Percentiles rank a stretch among this genome's conserved stretches.
These are phyloP conservation scores for Gasterosteus nipponicus DNA, from an alignment of 2,113 vertebrate species.

Conservation along the genomic window DNA sequence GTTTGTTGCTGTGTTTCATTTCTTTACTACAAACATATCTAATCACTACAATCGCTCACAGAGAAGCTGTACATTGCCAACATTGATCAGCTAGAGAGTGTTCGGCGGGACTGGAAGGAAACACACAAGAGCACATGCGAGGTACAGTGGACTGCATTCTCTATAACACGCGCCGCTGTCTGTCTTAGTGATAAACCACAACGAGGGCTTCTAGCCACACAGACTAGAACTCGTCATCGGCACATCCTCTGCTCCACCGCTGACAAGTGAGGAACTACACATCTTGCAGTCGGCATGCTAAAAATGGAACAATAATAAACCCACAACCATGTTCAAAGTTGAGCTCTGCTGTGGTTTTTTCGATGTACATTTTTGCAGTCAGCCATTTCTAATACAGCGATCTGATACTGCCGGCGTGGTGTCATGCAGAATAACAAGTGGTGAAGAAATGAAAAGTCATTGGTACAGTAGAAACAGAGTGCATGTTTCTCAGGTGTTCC, in stretches of 20 bases:
- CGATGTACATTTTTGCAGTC: background rate
- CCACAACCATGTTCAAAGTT: background rate
- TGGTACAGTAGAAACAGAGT: background rate
- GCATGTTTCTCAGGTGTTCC: slow-evolving; percentile 85
- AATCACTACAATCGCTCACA: slow-evolving; percentile 57
- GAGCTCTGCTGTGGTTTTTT: background rate
- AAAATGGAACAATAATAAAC: background rate
- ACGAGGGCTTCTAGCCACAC: background rate
- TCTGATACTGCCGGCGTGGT: background rate
- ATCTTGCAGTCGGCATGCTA: background rate
- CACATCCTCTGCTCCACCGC: background rate
- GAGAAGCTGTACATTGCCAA: slow-evolving; percentile 85
- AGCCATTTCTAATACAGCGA: background rate
- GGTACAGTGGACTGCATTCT: slow-evolving; percentile 74
- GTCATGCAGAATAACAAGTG: background rate
- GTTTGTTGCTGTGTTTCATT: background rate
- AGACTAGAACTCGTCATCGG: background rate
- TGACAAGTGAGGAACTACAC: background rate
- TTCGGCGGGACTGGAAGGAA: slow-evolving; percentile 88
- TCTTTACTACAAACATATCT: background rate
- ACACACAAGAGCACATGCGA: slow-evolving; percentile 90
- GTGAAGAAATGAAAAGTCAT: background rate
- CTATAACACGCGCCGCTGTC: background rate
- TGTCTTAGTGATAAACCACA: background rate
- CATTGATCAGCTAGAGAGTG: slow-evolving; percentile 83